Percentiles rank a stretch among this genome's conserved stretches.
Evolutionary conservation across 2,113 vertebrate genomes (phyloP).

Genomic region (Dicrurus megarhynchus): DNA sequence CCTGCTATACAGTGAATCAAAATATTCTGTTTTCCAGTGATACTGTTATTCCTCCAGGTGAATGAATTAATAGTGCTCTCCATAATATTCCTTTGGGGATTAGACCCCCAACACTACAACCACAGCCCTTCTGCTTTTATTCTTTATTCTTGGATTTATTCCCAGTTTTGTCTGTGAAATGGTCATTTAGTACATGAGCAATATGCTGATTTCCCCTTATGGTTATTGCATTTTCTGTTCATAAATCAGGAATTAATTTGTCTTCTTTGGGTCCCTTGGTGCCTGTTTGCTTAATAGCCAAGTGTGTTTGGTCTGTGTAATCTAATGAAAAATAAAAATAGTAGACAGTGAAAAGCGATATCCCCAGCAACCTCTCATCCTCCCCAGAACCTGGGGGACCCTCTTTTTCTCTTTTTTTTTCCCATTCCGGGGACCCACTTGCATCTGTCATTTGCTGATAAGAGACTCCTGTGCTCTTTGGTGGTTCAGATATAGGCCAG

Average conservation of each 20-base stretch:
- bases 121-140: neutral
- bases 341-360: neutral
- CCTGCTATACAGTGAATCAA: neutral
- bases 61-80: neutral
- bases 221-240: constrained; percentile 47
- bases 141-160: constrained; percentile 52
- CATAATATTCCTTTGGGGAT: neutral
- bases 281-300: constrained; percentile 40
- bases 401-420: neutral
- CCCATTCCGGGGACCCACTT: neutral
- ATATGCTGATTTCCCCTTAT: constrained; percentile 52
- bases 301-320: constrained; percentile 14
- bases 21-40: neutral
- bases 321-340: constrained; percentile 37
- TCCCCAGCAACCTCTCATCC: neutral
- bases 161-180: constrained; percentile 49
- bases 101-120: neutral
- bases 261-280: constrained; percentile 29
- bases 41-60: neutral
- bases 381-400: neutral
- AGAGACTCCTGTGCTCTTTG: constrained; percentile 7
- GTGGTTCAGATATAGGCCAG: neutral
- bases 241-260: constrained; percentile 66
- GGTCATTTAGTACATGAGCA: constrained; percentile 49
- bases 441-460: constrained; percentile 55